Evolutionary conservation across 2,888 invertebrate genomes (phyloP).

Genomic region (Phymatocera aterrima): DNA sequence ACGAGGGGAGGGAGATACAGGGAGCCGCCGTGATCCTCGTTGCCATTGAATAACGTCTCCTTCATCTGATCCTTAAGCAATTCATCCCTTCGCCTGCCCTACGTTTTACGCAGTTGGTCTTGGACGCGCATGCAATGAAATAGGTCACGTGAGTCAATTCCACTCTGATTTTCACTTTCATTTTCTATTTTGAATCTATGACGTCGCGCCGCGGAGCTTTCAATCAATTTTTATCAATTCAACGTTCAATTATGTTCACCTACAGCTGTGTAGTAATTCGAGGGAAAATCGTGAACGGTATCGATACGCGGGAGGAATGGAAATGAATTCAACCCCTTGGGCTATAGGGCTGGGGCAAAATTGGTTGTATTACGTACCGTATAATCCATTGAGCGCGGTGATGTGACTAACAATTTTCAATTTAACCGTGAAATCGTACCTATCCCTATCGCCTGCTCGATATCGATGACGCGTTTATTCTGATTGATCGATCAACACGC

Average conservation of each 20-base stretch:
- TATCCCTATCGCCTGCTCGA: not conserved
- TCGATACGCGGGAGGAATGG: conserved; percentile 30
- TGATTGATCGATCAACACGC: conserved; percentile 5
- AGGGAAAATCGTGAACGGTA: not conserved
- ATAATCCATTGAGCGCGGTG: not conserved
- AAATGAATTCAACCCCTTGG: conserved; percentile 28
- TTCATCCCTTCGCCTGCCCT: not conserved
- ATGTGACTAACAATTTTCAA: conserved; percentile 2
- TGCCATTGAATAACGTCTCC: not conserved
- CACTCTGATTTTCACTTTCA: too few species aligned
- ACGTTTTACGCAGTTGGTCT: too few species aligned
- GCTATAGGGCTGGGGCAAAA: conserved; percentile 30
- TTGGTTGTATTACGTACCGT: conserved; percentile 10
- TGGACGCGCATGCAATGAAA: too few species aligned
- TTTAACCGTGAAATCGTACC: not conserved
- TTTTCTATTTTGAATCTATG: too few species aligned
- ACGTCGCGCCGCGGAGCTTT: not conserved
- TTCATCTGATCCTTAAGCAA: not conserved
- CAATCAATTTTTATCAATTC: conserved; percentile 17
- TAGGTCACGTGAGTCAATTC: too few species aligned
- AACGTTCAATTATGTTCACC: not conserved
- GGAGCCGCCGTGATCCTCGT: conserved; percentile 30
- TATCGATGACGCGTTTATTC: conserved; percentile 1
- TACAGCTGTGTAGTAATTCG: not conserved
- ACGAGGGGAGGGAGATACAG: conserved; percentile 7